A percentile compares a stretch with the other conserved stretches of the same genome.
These are phyloP conservation scores for Cacatua alba DNA, from an alignment of 2,113 vertebrate species.

Conservation along the genomic window DNA sequence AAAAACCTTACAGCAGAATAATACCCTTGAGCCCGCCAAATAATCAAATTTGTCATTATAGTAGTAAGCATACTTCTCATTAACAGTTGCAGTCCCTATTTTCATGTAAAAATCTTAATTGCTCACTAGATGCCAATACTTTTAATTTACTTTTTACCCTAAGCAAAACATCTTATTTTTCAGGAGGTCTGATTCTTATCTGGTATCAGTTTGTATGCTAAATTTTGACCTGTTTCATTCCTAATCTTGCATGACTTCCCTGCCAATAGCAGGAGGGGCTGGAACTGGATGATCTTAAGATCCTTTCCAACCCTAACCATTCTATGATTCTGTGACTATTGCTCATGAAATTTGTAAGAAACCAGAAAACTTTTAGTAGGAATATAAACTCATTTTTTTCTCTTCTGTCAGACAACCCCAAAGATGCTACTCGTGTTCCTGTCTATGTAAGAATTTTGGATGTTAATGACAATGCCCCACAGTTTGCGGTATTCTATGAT, in stretches of 20 bases:
- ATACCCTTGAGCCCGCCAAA: background rate
- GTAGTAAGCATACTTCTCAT: background rate
- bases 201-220: background rate
- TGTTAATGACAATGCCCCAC: constrained; percentile 94
- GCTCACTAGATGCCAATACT: background rate
- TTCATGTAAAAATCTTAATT: background rate
- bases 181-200: background rate
- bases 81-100: background rate
- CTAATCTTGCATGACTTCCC: background rate
- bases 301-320: background rate
- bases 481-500: constrained; percentile 95
- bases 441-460: constrained; percentile 94
- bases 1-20: background rate
- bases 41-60: background rate
- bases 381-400: background rate
- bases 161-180: background rate
- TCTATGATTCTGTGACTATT: background rate
- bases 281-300: background rate
- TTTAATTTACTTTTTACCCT: background rate
- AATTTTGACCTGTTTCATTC: background rate
- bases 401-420: constrained; percentile 83
- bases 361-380: background rate
- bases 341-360: background rate
- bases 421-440: constrained; percentile 88
- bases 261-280: background rate